phyloP scores from a whole-genome alignment of 2,888 invertebrate genomes.

The Athripsodes cinereus region DNA sequence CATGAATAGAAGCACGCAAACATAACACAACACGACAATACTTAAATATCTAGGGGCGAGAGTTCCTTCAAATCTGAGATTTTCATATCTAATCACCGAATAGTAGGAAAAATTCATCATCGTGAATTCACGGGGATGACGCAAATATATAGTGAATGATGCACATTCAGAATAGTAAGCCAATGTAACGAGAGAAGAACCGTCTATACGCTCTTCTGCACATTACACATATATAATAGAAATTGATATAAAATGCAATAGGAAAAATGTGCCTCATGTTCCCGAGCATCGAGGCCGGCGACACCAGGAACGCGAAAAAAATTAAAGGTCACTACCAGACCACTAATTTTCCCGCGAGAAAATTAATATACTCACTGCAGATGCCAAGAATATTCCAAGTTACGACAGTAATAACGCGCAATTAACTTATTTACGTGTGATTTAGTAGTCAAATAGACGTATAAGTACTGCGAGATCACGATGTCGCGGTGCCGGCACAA shows the following conservation, averaged over 20 bases:
- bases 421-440: not conserved
- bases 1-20: too few relatives aligned
- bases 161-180: not conserved
- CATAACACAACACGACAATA: too few relatives aligned
- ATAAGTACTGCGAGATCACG: constrained; percentile 33
- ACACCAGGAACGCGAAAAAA: constrained; percentile 15
- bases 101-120: too few relatives aligned
- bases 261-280: constrained; percentile 21
- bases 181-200: not conserved
- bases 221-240: too few relatives aligned
- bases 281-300: constrained; percentile 18
- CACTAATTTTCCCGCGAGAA: not conserved
- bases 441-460: not conserved
- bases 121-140: not conserved
- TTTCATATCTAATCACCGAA: too few relatives aligned
- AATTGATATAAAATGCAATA: not conserved
- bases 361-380: not conserved
- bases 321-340: constrained; percentile 20
- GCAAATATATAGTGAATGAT: not conserved
- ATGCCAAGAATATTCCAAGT: not conserved
- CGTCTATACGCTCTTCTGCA: not conserved
- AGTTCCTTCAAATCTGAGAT: too few relatives aligned
- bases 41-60: too few relatives aligned
- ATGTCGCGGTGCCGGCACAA: constrained; percentile 50
- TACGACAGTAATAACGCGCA: not conserved